Evolutionary conservation across 1,140 invertebrate genomes (phyloP).

Genomic region (Adelges cooleyi): DNA sequence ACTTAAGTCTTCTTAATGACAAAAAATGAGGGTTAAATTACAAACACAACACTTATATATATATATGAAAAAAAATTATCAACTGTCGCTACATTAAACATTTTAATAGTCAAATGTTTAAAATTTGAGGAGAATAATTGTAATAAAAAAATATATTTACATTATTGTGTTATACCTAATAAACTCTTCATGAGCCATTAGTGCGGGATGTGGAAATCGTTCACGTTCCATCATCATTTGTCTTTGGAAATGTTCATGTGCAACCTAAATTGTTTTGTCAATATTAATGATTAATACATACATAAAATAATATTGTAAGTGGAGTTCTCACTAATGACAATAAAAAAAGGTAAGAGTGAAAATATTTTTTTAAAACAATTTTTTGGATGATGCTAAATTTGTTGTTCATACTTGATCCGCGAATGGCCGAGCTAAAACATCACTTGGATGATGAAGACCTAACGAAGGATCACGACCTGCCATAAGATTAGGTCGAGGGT

Average conservation of each 20-base stretch:
- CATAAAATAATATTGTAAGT: no score
- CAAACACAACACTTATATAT: no score
- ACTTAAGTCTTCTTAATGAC: no score
- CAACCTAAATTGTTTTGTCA: slow-evolving; percentile 42
- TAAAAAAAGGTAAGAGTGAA: no score
- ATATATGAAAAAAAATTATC: background rate
- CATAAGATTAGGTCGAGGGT: slow-evolving; percentile 49
- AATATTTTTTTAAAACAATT: no score
- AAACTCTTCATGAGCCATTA: slow-evolving; percentile 67
- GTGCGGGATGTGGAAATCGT: slow-evolving; percentile 52
- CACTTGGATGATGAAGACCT: slow-evolving; percentile 52
- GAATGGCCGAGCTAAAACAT: slow-evolving; percentile 65
- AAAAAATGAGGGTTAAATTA: no score
- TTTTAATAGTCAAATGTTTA: background rate
- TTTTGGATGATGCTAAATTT: no score
- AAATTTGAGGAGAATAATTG: background rate
- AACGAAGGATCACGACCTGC: slow-evolving; percentile 47
- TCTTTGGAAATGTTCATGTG: slow-evolving; percentile 74
- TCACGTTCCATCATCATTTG: slow-evolving; percentile 74
- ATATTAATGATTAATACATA: no score
- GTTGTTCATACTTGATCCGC: slow-evolving; percentile 52
- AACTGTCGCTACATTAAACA: no score
- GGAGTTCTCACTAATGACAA: no score
- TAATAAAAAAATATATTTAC: background rate
- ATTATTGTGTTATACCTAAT: slow-evolving; percentile 45